Evolutionary conservation across 2,888 invertebrate species (phyloP).

Genomic region (Dasypogon diadema): DNA sequence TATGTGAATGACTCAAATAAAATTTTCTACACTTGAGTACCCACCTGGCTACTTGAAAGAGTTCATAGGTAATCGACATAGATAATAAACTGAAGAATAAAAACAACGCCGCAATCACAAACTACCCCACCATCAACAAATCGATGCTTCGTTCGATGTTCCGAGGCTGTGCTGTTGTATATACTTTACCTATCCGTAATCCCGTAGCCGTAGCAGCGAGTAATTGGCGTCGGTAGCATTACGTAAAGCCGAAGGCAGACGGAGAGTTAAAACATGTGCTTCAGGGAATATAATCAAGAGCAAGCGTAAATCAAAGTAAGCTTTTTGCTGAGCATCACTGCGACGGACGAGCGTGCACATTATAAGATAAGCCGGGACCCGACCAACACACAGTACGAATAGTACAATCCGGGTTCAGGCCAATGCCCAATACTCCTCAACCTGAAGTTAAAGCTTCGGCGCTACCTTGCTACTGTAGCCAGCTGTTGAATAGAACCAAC

Average conservation of each 20-base stretch:
- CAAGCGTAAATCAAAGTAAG: not conserved
- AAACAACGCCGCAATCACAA: conserved; percentile 6
- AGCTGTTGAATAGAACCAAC: conserved; percentile 20
- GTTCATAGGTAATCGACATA: conserved; percentile 38
- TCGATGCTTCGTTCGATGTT: not conserved
- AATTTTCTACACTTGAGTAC: conserved; percentile 29
- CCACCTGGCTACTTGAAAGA: conserved; percentile 11
- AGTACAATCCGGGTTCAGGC: conserved; percentile 18
- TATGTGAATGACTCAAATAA: conserved; percentile 16
- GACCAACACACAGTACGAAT: conserved; percentile 1
- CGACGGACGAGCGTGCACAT: not conserved
- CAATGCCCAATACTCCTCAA: not conserved
- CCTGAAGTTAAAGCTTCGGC: no score
- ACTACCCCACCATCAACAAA: no score
- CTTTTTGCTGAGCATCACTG: not conserved
- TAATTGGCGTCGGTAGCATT: not conserved
- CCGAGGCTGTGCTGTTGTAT: conserved; percentile 12
- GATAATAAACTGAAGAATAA: conserved; percentile 16
- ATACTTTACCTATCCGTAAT: not conserved
- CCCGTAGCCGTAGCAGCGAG: no score
- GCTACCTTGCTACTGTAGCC: no score
- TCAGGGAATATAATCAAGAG: not conserved
- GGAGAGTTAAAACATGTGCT: conserved; percentile 33
- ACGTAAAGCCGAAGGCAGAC: conserved; percentile 29
- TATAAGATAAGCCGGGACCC: conserved; percentile 2